Base-by-base conservation (phyloP, 2,113 vertebrate species). In the Cacatua alba region DNA sequence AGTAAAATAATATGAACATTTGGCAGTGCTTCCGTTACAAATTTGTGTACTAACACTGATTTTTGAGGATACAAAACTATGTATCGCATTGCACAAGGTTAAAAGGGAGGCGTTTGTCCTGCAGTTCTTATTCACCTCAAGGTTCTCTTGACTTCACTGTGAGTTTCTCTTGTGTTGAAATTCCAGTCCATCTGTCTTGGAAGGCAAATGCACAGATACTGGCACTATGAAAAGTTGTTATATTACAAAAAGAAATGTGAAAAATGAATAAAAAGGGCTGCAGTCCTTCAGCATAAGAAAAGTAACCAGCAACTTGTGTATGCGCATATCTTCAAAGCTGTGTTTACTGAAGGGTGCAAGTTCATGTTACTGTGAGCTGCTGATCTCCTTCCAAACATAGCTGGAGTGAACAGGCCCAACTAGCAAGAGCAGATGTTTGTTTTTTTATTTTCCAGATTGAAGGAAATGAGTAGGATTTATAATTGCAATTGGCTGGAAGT, bases 401-500 rank as follows among this genome's bases (percentile, higher is more conserved):
- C 89, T 15, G n/a, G 48, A 37, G 33, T 53, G 91, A 92, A 83
- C 57, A 68, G 72, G 82, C 85, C 44, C 37, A 86, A 77, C 28
- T n/a, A 93, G 82, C 17, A 85, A 86, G 59, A 81, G 51, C 82
- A 63, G 63, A 28, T 17, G 55, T 43, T 41, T 46, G 48, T 46
- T 93, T 60, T 96, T 76, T 95, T 97, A 68, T 96, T 86, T 97
- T 92, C 76, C 89, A 94, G 92, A 95, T 94, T 96, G 77, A 97
- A 96, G 94, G 97, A 80, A 70, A 99, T 99, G 98, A 98, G 98
- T 95, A 98, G 98, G 82, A 92, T 97, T 83, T 98, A 98, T 93
- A 96, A 96, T 96, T 98, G 95, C 90, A 97, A 89, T 97, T 98
- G 98, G 98, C 97, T 99, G 97, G 99, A 99, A 96, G 98, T 98